Percentiles rank a stretch among this genome's conserved stretches.
Conservation (phyloP, 2,113 vertebrate species). For the Dicerorhinus sumatrensis region DNA sequence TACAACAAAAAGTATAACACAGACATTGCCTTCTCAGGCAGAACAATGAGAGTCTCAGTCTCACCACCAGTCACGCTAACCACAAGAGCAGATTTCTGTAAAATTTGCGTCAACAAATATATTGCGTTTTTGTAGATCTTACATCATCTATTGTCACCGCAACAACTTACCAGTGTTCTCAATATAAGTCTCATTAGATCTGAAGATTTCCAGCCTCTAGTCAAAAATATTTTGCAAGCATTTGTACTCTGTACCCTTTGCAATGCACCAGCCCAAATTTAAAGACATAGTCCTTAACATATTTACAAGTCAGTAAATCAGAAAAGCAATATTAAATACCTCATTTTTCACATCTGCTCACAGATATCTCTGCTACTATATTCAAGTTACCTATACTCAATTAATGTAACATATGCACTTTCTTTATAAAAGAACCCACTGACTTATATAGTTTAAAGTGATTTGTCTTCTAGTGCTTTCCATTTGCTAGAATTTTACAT, state of each 20-base stretch:
- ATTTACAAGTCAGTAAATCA: conserved; percentile 14
- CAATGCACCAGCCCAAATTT: neutral
- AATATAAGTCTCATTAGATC: neutral
- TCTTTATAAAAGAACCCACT: neutral
- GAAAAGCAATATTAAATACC: conserved; percentile 26
- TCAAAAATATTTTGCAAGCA: neutral
- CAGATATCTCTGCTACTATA: neutral
- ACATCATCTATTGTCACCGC: neutral
- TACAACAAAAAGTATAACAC: neutral
- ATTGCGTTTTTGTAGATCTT: neutral
- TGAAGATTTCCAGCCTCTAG: neutral
- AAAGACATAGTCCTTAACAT: neutral
- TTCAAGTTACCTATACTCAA: neutral
- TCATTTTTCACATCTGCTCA: conserved; percentile 9
- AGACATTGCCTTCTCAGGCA: neutral
- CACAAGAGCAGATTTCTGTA: neutral
- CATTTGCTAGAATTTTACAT: conserved; percentile 22
- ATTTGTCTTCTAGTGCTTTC: neutral
- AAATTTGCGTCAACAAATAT: neutral
- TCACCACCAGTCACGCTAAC: neutral
- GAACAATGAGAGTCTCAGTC: neutral
- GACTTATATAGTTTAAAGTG: neutral
- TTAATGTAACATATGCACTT: neutral
- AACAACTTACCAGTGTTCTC: conserved; percentile 2
- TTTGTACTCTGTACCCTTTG: neutral